Base-by-base conservation (phyloP, 2,888 invertebrate genomes). In the Philereme transversata region DNA sequence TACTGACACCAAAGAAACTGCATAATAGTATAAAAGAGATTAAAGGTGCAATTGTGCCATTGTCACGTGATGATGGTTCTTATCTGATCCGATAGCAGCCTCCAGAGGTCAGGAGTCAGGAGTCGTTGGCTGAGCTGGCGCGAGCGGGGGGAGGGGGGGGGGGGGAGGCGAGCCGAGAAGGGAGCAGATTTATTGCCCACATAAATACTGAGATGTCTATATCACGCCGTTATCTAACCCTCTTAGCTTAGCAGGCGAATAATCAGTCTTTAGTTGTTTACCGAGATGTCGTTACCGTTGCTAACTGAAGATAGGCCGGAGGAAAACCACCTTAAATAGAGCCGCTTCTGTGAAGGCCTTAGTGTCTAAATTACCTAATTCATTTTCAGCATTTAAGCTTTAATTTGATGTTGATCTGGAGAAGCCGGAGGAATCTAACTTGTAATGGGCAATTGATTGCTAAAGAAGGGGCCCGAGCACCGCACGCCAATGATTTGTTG, bases 171-270 rank as follows among this genome's bases (percentile, higher is more conserved):
- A 46, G 51, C 56, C 57, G 49, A n/a, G n/a, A n/a, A n/a, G n/a
- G n/a, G n/a, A n/a, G n/a, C 56, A 58, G 57, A 60, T 66, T 56
- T 60, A 66, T 63, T 51, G 45, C 51, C 41, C 57, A 6, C 60
- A 66, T 66, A 58, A 63, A 66, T 62, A 58, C 6, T 57, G 51
- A 36, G 46, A 52, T 53, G 57, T 59, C 47, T 22, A 34, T 50
- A 52, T 46, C 48, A 47, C 49, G 51, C 49, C 40, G 38, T 64
- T 55, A 60, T 64, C 57, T 57, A 53, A 54, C 55, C 54, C 50
- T 34, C 51, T 49, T 47, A 49, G 47, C n/a, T 22, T 22, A 22
- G 22, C 34, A 9, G 48, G 22, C 8, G 40, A 50, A 35, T 55
- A 49, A 55, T 49, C 48, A 41, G 40, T 35, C 35, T 38, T 48